phyloP scores from a whole-genome alignment of 2,113 vertebrate genomes.

The Thryonomys swinderianus region DNA sequence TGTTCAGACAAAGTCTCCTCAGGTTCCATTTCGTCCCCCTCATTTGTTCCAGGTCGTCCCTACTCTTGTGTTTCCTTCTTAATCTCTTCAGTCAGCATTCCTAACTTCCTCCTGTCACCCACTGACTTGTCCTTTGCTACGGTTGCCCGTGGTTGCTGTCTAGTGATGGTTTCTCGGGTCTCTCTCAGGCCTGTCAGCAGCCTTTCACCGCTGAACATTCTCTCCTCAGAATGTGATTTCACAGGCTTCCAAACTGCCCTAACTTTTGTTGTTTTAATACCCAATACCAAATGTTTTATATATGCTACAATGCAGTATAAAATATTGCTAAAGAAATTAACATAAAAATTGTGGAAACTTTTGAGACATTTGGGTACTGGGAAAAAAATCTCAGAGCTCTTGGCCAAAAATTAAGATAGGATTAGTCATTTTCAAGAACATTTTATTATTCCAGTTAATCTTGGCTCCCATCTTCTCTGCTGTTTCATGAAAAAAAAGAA shows the following conservation, averaged over 20 bases:
- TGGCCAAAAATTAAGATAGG: background rate
- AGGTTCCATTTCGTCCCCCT: too few species aligned
- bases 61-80: background rate
- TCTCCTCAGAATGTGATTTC: background rate
- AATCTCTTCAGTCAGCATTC: background rate
- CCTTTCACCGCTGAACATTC: background rate
- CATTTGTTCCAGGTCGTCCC: background rate
- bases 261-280: background rate
- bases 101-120: background rate
- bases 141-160: background rate
- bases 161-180: background rate
- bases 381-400: background rate
- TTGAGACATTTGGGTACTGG: background rate
- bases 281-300: background rate
- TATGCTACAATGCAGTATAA: background rate
- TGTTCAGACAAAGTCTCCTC: background rate
- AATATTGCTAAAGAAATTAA: background rate
- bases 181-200: background rate
- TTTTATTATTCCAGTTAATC: conserved; percentile 9
- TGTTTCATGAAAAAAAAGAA: background rate
- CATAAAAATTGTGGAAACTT: conserved; percentile 1
- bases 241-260: background rate
- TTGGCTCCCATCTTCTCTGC: background rate
- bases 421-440: conserved; percentile 20
- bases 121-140: background rate